phyloP scores from a whole-genome alignment of 2,113 vertebrate species.

The Megalops atlanticus region DNA sequence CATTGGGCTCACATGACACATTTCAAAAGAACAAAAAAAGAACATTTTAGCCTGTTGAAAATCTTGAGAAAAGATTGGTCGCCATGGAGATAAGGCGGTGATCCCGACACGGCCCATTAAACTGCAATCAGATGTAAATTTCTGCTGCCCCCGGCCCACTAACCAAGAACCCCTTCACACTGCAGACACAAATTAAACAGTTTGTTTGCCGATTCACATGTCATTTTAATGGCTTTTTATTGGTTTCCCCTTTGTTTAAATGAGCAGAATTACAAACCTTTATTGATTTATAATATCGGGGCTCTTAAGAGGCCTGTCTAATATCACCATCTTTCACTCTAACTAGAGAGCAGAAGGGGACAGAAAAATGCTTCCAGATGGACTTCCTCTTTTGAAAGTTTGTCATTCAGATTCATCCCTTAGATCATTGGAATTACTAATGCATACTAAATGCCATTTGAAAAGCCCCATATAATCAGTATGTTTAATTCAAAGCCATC shows the following conservation, averaged over 20 bases:
- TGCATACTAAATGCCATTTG: background rate
- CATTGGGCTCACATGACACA: slow-evolving; percentile 77
- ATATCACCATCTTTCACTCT: slow-evolving; percentile 44
- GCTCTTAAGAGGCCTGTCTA: slow-evolving; percentile 64
- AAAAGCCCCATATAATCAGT: background rate
- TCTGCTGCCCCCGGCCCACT: slow-evolving; percentile 61
- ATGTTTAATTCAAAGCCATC: background rate
- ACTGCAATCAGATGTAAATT: slow-evolving; percentile 91
- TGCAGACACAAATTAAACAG: slow-evolving; percentile 82
- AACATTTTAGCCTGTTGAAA: slow-evolving; percentile 84
- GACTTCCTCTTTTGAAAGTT: background rate
- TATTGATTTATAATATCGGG: slow-evolving; percentile 81
- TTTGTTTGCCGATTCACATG: slow-evolving; percentile 91
- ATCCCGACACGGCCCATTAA: slow-evolving; percentile 81
- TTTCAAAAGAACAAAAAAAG: slow-evolving; percentile 82
- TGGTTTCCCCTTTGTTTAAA: slow-evolving; percentile 80
- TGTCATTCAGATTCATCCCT: background rate
- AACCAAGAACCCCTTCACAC: slow-evolving; percentile 66
- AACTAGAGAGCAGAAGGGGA: slow-evolving; percentile 41
- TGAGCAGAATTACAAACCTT: slow-evolving; percentile 77
- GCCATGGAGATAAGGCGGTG: slow-evolving; percentile 73
- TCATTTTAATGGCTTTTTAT: slow-evolving; percentile 87
- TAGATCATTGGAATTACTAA: background rate
- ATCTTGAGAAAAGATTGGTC: slow-evolving; percentile 86
- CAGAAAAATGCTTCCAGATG: slow-evolving; percentile 37